Conservation (phyloP, 1,140 invertebrate species). For the Chelonus insularis region DNA sequence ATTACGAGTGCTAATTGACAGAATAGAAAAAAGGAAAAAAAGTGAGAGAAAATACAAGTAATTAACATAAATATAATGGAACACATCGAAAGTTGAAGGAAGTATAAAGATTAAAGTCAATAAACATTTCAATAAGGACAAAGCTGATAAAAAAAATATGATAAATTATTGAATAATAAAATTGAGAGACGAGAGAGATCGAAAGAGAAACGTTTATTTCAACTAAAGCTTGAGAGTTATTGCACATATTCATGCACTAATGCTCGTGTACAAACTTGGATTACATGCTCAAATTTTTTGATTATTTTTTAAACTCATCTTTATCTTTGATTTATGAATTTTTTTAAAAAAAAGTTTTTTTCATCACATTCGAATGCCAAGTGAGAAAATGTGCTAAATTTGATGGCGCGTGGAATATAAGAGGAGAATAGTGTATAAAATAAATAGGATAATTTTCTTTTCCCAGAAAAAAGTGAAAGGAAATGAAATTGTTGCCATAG, state of each 20-base stretch:
- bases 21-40: conserved; percentile 9
- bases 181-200: conserved; percentile 11
- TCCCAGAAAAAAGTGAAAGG: background rate
- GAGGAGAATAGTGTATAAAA: background rate
- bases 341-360: background rate
- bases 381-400: conserved; percentile 18
- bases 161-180: conserved; percentile 3
- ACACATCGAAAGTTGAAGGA: too few species aligned
- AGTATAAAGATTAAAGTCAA: conserved; percentile 1
- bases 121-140: conserved; percentile 13
- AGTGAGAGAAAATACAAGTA: conserved; percentile 17
- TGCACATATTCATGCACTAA: conserved; percentile 18
- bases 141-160: background rate
- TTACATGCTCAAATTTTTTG: conserved; percentile 9
- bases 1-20: background rate
- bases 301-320: conserved; percentile 3
- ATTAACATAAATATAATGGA: too few species aligned
- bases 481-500: background rate
- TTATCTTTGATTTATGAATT: conserved; percentile 5
- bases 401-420: conserved; percentile 11
- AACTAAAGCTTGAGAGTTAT: background rate
- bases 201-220: conserved; percentile 9
- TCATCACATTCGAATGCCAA: conserved; percentile 2
- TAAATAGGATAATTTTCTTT: background rate
- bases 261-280: conserved; percentile 18